Percentiles rank a stretch among this genome's conserved stretches.
These are phyloP conservation scores for Phania funesta DNA, from an alignment of 2,888 invertebrate species.

Conservation along the genomic window DNA sequence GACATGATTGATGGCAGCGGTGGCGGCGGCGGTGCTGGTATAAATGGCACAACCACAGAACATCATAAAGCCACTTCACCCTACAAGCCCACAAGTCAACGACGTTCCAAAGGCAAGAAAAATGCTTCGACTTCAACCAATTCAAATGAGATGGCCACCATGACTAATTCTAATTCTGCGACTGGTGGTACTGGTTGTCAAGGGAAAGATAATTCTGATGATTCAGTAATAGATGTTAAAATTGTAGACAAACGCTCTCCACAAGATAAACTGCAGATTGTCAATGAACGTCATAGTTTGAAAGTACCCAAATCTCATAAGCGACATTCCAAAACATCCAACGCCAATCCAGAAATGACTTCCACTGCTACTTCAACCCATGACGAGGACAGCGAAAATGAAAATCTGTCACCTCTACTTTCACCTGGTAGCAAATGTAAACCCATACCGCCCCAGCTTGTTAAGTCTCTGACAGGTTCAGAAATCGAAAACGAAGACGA, in stretches of 20 bases:
- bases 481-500: slow-evolving; percentile 54
- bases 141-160: slow-evolving; percentile 73
- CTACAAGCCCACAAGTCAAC: slow-evolving; percentile 76
- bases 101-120: slow-evolving; percentile 76
- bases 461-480: slow-evolving; percentile 69
- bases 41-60: slow-evolving; percentile 71
- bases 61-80: slow-evolving; percentile 76
- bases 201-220: slow-evolving; percentile 64
- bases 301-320: slow-evolving; percentile 73
- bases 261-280: slow-evolving; percentile 82
- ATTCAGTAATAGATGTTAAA: slow-evolving; percentile 47
- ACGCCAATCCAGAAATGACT: slow-evolving; percentile 65
- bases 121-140: slow-evolving; percentile 75
- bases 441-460: slow-evolving; percentile 62
- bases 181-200: slow-evolving; percentile 19
- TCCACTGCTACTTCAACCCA: slow-evolving; percentile 65
- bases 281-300: slow-evolving; percentile 82
- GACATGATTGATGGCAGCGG: slow-evolving; percentile 79
- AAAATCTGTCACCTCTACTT: slow-evolving; percentile 89
- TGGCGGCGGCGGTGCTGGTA: slow-evolving; percentile 80
- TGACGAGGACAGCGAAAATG: slow-evolving; percentile 86
- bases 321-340: slow-evolving; percentile 60
- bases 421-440: slow-evolving; percentile 73
- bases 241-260: slow-evolving; percentile 64
- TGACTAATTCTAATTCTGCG: slow-evolving; percentile 48